Percentiles rank a stretch among this genome's conserved stretches.
Evolutionary conservation across 1,140 invertebrate species (phyloP).

Genomic region (Oryctes rhinoceros): DNA sequence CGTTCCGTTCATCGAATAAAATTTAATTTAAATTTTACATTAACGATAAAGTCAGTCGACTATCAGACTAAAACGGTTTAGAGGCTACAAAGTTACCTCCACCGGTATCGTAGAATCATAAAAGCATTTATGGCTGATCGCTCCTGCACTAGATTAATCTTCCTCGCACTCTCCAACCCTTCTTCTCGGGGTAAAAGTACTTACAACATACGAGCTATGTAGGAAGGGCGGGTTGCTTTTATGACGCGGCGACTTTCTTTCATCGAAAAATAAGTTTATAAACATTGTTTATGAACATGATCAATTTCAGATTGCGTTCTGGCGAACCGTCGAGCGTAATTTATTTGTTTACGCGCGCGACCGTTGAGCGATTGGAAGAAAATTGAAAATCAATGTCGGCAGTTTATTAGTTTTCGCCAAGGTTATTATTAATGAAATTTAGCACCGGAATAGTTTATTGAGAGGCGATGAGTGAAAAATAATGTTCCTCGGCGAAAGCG

Average conservation of each 20-base stretch:
- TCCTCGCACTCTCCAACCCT: background rate
- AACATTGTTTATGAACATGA: slow-evolving; percentile 9
- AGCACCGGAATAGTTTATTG: background rate
- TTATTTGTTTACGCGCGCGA: slow-evolving; percentile 4
- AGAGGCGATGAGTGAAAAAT: slow-evolving; percentile 9
- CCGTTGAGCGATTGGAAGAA: background rate
- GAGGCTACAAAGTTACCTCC: background rate
- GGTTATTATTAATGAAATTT: slow-evolving; percentile 23
- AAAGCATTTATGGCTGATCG: background rate
- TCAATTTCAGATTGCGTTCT: slow-evolving; percentile 9
- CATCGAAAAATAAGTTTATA: slow-evolving; percentile 9
- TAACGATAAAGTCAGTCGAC: background rate
- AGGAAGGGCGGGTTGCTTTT: background rate
- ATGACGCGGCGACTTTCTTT: background rate
- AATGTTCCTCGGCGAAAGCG: background rate
- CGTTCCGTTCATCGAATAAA: slow-evolving; percentile 8
- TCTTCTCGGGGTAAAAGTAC: background rate
- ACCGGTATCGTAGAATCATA: slow-evolving; percentile 1
- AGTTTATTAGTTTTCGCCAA: background rate
- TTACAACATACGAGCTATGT: background rate
- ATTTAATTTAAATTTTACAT: slow-evolving; percentile 20
- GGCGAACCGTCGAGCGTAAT: background rate
- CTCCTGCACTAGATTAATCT: background rate
- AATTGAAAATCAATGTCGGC: slow-evolving; percentile 18
- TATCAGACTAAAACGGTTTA: background rate